phyloP scores from a whole-genome alignment of 2,797 vertebrate species.

The Halcyon badia region DNA sequence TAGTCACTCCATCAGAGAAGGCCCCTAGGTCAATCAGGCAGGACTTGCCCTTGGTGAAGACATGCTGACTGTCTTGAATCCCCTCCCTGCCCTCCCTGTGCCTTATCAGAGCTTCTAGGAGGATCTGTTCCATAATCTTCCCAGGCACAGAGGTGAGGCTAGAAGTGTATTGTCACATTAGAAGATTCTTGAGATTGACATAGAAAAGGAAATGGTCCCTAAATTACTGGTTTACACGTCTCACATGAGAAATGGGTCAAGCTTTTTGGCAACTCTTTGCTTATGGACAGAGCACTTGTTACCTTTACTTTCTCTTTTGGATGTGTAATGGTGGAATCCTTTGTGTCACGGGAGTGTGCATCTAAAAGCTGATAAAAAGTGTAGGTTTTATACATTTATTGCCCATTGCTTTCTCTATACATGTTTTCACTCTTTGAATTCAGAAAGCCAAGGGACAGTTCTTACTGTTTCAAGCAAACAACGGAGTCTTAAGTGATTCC shows the following conservation, averaged over 20 bases:
- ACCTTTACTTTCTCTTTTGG: neutral
- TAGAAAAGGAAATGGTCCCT: constrained; percentile 42
- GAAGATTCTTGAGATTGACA: constrained; percentile 2
- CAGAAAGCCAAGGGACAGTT: constrained; percentile 27
- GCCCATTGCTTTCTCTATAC: neutral
- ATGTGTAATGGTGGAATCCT: neutral
- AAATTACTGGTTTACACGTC: constrained; percentile 16
- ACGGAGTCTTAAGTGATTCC: constrained; percentile 62
- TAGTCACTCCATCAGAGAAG: too few relatives aligned
- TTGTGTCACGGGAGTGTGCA: neutral
- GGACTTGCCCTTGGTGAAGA: too few relatives aligned
- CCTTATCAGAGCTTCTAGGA: too few relatives aligned
- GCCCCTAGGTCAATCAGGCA: too few relatives aligned
- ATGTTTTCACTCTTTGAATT: constrained; percentile 10
- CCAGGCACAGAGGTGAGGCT: neutral
- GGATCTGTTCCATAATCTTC: too few relatives aligned
- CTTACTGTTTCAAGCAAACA: constrained; percentile 34
- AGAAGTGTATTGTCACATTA: constrained; percentile 4
- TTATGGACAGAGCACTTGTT: neutral
- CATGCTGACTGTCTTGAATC: too few relatives aligned
- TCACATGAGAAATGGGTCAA: neutral
- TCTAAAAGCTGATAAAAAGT: constrained; percentile 48
- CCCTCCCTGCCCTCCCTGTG: too few relatives aligned
- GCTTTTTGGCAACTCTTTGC: neutral
- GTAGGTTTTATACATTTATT: neutral